Conservation (phyloP, 1,140 invertebrate species). For the Octopus bimaculoides region DNA sequence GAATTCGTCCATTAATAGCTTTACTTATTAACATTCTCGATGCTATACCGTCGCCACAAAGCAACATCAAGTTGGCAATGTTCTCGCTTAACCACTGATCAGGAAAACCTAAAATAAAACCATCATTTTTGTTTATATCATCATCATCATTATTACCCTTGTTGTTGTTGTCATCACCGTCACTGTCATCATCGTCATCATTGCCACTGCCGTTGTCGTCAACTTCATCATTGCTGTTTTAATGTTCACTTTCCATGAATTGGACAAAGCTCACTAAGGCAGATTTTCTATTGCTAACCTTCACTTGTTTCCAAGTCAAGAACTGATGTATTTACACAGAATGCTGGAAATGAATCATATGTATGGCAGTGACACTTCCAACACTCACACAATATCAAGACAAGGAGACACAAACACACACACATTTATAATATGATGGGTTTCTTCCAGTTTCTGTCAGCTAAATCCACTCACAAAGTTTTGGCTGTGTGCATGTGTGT, state of each 20-base stretch:
- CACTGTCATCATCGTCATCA: too few relatives aligned
- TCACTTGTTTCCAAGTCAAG: neutral
- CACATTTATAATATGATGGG: too few relatives aligned
- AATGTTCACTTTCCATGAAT: neutral
- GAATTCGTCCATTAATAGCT: slow-evolving; percentile 52
- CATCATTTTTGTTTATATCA: neutral
- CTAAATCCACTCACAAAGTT: too few relatives aligned
- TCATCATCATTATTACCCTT: too few relatives aligned
- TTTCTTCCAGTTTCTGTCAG: too few relatives aligned
- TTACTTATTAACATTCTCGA: slow-evolving; percentile 52
- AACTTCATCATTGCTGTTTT: slow-evolving; percentile 12
- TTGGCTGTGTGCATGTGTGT: too few relatives aligned
- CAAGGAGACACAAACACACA: too few relatives aligned
- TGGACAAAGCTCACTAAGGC: too few relatives aligned
- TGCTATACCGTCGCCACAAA: slow-evolving; percentile 52
- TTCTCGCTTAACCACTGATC: slow-evolving; percentile 56
- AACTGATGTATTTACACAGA: neutral
- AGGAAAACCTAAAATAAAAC: slow-evolving; percentile 44
- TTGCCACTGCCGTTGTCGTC: too few relatives aligned
- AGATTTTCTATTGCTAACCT: too few relatives aligned
- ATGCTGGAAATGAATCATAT: slow-evolving; percentile 2
- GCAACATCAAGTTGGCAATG: slow-evolving; percentile 47
- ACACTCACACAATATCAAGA: too few relatives aligned
- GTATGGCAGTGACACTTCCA: neutral
- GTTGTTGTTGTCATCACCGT: neutral